Evolutionary conservation across 2,797 vertebrate genomes (phyloP).

Genomic region (Spinus olivaceus): DNA sequence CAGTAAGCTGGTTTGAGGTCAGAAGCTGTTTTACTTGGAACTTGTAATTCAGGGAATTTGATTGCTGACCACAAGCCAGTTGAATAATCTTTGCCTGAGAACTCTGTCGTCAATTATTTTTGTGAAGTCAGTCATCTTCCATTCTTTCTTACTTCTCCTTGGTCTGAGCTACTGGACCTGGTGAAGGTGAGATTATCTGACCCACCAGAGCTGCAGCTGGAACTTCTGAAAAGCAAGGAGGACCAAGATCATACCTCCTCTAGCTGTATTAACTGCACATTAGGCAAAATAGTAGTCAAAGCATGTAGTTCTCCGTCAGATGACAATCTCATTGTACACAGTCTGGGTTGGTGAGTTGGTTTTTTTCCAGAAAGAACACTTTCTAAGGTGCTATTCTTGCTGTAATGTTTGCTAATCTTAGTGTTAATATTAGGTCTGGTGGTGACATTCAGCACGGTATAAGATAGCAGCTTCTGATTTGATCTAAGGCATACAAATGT

Average conservation of each 20-base stretch:
- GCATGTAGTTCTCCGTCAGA: background rate
- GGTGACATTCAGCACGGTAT: background rate
- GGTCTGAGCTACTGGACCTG: background rate
- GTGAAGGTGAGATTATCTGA: background rate
- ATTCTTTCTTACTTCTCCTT: background rate
- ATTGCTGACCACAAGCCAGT: background rate
- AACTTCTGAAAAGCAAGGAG: background rate
- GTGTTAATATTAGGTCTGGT: background rate
- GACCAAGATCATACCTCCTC: background rate
- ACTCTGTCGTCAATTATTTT: background rate
- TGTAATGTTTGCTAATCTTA: background rate
- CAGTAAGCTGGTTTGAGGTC: background rate
- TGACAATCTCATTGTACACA: background rate
- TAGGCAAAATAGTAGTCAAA: background rate
- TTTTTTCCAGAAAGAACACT: background rate
- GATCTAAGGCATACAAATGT: background rate
- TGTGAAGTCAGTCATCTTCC: background rate
- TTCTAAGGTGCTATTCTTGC: background rate
- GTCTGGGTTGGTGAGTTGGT: rapidly evolving
- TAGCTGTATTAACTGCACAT: background rate
- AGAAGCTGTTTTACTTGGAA: background rate
- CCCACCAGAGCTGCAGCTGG: background rate
- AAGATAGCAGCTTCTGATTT: background rate
- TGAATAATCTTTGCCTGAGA: background rate
- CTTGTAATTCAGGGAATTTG: background rate